A percentile compares a stretch with the other conserved stretches of the same genome.
Evolutionary conservation across 2,888 invertebrate genomes (phyloP).

Genomic region (Drosophila tanythrix): DNA sequence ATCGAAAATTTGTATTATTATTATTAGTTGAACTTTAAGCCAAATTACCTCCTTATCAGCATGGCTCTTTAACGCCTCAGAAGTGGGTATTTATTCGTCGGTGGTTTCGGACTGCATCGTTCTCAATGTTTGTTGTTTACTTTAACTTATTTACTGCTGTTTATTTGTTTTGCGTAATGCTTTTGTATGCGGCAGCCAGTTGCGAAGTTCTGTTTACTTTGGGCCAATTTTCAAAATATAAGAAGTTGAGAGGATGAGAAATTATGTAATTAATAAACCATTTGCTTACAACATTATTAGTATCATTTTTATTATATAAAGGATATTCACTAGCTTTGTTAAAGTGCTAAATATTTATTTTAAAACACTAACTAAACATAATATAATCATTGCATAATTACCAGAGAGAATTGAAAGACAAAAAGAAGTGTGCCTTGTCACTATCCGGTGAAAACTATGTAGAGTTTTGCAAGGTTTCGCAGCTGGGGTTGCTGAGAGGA

Average conservation of each 20-base stretch:
- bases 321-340: background rate
- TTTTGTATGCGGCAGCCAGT: background rate
- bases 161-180: background rate
- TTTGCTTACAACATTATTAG: background rate
- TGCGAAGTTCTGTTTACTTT: slow-evolving; percentile 1
- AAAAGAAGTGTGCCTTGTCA: background rate
- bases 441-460: background rate
- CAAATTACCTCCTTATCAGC: background rate
- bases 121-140: slow-evolving; percentile 2
- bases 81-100: background rate
- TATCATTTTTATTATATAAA: background rate
- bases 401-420: background rate
- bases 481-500: background rate
- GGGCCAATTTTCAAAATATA: background rate
- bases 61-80: background rate
- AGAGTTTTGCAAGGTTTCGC: background rate
- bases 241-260: background rate
- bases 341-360: background rate
- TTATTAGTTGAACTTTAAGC: background rate
- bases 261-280: background rate
- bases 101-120: background rate
- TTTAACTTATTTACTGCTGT: slow-evolving; percentile 1
- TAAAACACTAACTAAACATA: background rate
- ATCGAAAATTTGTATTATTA: background rate
- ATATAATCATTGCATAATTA: background rate